A percentile compares a stretch with the other conserved stretches of the same genome.
Conservation (phyloP, 2,888 invertebrate species). For the Pachliopta kotzebuea region DNA sequence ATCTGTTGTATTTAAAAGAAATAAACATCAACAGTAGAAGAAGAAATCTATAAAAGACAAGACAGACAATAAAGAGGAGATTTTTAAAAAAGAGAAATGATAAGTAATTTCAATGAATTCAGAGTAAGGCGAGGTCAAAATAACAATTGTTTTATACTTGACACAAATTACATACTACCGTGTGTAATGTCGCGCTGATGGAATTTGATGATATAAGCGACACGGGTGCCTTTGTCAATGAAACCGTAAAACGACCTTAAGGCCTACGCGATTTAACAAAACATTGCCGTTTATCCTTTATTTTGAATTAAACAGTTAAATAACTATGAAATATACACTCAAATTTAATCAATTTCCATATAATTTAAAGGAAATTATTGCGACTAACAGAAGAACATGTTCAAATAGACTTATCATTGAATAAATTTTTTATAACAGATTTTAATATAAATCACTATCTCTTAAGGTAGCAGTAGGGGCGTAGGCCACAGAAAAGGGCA, state of each 20-base stretch:
- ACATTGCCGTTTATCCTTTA: not conserved
- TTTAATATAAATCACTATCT: too few species aligned
- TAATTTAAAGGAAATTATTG: too few species aligned
- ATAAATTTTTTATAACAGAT: too few species aligned
- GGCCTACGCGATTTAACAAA: slow-evolving; percentile 53
- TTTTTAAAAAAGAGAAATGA: not conserved
- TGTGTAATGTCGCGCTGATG: slow-evolving; percentile 38
- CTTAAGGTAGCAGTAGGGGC: too few species aligned
- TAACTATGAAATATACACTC: not conserved
- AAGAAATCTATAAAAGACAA: too few species aligned
- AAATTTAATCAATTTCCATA: too few species aligned
- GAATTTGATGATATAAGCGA: slow-evolving; percentile 44
- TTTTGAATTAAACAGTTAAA: not conserved
- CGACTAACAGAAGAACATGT: too few species aligned
- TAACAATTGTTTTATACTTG: slow-evolving; percentile 45
- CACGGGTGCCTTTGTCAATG: slow-evolving; percentile 47
- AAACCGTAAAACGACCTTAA: slow-evolving; percentile 49
- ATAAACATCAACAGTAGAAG: too few species aligned
- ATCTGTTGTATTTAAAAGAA: too few species aligned
- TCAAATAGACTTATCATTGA: too few species aligned
- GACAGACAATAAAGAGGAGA: not conserved
- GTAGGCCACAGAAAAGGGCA: too few species aligned
- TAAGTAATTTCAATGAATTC: not conserved
- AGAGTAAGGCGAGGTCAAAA: slow-evolving; percentile 14
- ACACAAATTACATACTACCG: slow-evolving; percentile 39